Base-by-base conservation (phyloP, 2,888 invertebrate species). In the Xylocampa areola region DNA sequence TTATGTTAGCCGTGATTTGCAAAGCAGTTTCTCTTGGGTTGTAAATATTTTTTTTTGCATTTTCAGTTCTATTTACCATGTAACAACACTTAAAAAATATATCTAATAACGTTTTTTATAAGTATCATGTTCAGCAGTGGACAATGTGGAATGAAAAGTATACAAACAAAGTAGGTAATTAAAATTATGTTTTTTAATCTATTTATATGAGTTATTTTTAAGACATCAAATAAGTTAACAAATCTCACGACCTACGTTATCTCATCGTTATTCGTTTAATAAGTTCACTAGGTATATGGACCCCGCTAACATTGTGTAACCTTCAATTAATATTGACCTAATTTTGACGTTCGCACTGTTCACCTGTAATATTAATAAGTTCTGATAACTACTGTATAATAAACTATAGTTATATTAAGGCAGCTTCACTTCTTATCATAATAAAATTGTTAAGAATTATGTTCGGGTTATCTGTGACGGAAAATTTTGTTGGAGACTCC, bases 241-340 rank as follows among this genome's bases (percentile, higher is more conserved):
- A 4, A 25, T 8, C 25, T 25, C 8, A 6, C 25, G 25, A 13
- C 13, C 13, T 14, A 32, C 25, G 5, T 47, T 43, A 36, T 59
- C 33, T 21, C 6, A 4, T 21, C n/a, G 32, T 19, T 13, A 5
- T 43, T 47, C 7, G 21, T 36, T 10, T 19, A 27, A 19, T 41
- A 40, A 52, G 52, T 36, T 53, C 39, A 27, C 23, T 13, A n/a
- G n/a, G 25, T 25, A 13, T 13, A 10, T n/a, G 33, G 39, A 45
- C 25, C 32, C 14, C 51, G 32, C 17, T 54, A 54, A 61, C 61
- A 4, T 32, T 13, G 13, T 14, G 14, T 16, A 45, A 49, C 44
- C 40, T 45, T 49, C 45, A 37, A 14, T 36, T 45, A 60, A 21
- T 37, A 23, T 37, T 54, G 54, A 54, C 45, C 49, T 13, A 61